Conservation (phyloP, 1,140 invertebrate species). For the Drosophila asahinai region DNA sequence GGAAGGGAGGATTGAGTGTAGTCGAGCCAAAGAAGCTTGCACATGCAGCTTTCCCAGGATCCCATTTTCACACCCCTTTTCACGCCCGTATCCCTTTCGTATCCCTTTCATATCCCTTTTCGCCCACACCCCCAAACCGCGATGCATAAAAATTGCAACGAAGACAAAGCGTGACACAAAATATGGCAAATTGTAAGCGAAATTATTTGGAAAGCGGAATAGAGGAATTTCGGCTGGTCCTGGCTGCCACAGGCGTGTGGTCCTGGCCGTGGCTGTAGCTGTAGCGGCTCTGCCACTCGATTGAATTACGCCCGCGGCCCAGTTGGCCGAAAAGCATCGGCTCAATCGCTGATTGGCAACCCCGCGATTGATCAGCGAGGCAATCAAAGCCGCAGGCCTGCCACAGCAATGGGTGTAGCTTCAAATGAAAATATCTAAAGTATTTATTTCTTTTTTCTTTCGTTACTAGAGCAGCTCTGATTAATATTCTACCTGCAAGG, state of each 20-base stretch:
- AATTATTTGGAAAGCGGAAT: slow-evolving; percentile 35
- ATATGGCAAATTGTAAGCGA: slow-evolving; percentile 57
- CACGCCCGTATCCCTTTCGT: background rate
- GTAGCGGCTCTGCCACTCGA: slow-evolving; percentile 7
- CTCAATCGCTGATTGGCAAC: slow-evolving; percentile 37
- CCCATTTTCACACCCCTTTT: slow-evolving; percentile 5
- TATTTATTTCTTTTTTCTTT: too few relatives aligned
- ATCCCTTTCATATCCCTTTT: background rate
- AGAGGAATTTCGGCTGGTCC: background rate
- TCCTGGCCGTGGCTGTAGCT: background rate
- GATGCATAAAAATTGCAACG: slow-evolving; percentile 45
- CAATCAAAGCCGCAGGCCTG: slow-evolving; percentile 47
- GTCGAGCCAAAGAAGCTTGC: slow-evolving; percentile 28
- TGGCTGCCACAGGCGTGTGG: background rate
- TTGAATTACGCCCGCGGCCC: slow-evolving; percentile 56
- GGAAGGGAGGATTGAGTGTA: slow-evolving; percentile 1
- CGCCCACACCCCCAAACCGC: slow-evolving; percentile 7
- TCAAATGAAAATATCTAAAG: too few relatives aligned
- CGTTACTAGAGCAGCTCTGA: too few relatives aligned
- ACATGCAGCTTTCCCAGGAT: slow-evolving; percentile 34
- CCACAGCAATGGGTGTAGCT: background rate
- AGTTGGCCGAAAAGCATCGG: slow-evolving; percentile 35
- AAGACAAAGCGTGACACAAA: slow-evolving; percentile 61
- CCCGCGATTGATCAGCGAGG: slow-evolving; percentile 41
- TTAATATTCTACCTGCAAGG: too few relatives aligned